Evolutionary conservation across 1,140 invertebrate species (phyloP), one percentile per base, ranked within the genome.

Genomic region (Caerostris extrusa): DNA sequence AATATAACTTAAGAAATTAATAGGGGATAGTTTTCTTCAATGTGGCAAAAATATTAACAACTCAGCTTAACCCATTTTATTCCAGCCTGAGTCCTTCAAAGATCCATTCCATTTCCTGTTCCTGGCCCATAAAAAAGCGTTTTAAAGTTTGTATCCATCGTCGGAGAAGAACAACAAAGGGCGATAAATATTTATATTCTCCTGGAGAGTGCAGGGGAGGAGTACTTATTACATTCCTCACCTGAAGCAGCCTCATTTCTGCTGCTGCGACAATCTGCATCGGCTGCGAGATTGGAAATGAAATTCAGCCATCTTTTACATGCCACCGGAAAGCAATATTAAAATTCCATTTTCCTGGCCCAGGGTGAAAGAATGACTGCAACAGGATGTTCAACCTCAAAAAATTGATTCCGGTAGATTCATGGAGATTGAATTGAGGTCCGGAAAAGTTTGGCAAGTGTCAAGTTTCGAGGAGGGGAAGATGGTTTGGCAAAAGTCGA

Each of bases 231-330:
- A 77, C 69, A 77, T 77, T 53, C 50, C 69, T 77, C 34, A 77
- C 69, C 69, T 34, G 69, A 12, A 77, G 69, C 69, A n/a, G n/a
- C n/a, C n/a, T n/a, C n/a, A n/a, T n/a, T 50, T 77, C 69, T 55
- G 58, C 58, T 85, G 14, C 17, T 55, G 82, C 56, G 57, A 85
- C 82, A 77, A 77, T 77, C 69, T 77, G 69, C 69, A 77, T 53
- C 7, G 69, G 69, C 5, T 19, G 50, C 82, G 56, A 85, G 82
- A 60, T 85, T 85, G 82, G 57, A 85, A 85, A 57, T 85, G 82
- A 85, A 85, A 85, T 85, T 85, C 82, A 60, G 82, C 82, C 82
- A 88, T 88, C 58, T 67, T 88, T 88, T 88, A 61, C 82, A 83
- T 55, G 19, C 82, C 82, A 64, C 58, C 53, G 58, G 34, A 67